phyloP scores from a whole-genome alignment of 2,888 invertebrate species.

The Bellardia pandia region DNA sequence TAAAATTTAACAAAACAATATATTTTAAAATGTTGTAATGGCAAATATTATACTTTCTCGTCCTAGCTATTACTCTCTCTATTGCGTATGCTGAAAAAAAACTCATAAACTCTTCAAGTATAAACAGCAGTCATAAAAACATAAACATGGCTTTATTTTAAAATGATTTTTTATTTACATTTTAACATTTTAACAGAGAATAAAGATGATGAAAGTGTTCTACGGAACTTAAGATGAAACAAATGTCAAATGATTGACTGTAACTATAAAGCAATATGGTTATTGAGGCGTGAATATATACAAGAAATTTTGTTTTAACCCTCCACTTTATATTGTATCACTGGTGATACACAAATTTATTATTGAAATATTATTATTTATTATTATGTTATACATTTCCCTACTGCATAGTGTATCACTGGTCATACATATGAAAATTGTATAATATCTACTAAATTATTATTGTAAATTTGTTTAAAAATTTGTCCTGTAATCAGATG shows the following conservation, averaged over 20 bases:
- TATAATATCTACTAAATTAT: too few species aligned
- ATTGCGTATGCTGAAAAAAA: not conserved
- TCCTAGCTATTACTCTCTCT: not conserved
- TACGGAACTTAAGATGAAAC: constrained; percentile 20
- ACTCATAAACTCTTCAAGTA: constrained; percentile 25
- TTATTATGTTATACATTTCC: too few species aligned
- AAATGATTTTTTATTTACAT: constrained; percentile 44
- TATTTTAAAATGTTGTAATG: constrained; percentile 43
- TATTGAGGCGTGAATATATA: constrained; percentile 1
- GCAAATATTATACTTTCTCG: not conserved
- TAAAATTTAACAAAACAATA: constrained; percentile 58
- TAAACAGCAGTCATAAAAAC: constrained; percentile 32
- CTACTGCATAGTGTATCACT: too few species aligned
- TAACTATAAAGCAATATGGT: constrained; percentile 9
- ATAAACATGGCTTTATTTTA: constrained; percentile 24
- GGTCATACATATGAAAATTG: too few species aligned
- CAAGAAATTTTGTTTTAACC: not conserved
- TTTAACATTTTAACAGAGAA: constrained; percentile 39
- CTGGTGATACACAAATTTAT: too few species aligned
- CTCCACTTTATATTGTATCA: too few species aligned
- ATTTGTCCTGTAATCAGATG: too few species aligned
- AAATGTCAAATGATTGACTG: constrained; percentile 1
- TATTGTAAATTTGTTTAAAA: too few species aligned
- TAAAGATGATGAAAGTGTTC: not conserved
- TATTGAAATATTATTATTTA: too few species aligned